These are phyloP conservation scores for Cerastoderma edule DNA, from an alignment of 2,888 invertebrate genomes.

Conservation along the genomic window DNA sequence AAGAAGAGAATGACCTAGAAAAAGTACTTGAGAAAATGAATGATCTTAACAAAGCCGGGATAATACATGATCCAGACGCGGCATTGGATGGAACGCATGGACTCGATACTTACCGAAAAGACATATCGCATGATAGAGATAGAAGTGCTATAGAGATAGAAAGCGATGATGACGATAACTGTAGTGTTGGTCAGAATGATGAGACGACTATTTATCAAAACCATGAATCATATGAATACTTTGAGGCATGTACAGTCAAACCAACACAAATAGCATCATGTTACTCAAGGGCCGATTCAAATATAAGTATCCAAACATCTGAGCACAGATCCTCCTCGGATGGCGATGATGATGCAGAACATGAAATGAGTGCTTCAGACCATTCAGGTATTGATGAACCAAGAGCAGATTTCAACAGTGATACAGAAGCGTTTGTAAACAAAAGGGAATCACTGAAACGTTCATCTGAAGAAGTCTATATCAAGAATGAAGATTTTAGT, in stretches of 20 bases:
- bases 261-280: too few relatives aligned
- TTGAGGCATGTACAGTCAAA: too few relatives aligned
- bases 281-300: neutral
- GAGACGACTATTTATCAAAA: too few relatives aligned
- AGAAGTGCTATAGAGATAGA: too few relatives aligned
- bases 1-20: neutral
- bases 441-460: neutral
- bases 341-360: conserved; percentile 45
- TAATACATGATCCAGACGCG: too few relatives aligned
- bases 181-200: too few relatives aligned
- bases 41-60: neutral
- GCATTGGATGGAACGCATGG: too few relatives aligned
- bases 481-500: neutral
- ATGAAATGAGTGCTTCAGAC: conserved; percentile 51
- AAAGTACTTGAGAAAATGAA: neutral
- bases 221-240: too few relatives aligned
- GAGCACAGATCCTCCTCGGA: conserved; percentile 2
- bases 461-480: neutral
- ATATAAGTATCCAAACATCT: conserved; percentile 6
- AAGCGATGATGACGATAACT: too few relatives aligned
- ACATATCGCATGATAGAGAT: too few relatives aligned
- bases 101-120: too few relatives aligned
- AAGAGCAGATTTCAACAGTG: conserved; percentile 2
- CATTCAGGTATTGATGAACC: conserved; percentile 19
- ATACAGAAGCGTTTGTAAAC: neutral